Evolutionary conservation across 1,140 invertebrate genomes (phyloP), one percentile per base, ranked within the genome.

Genomic region (Cotesia chilonis): DNA sequence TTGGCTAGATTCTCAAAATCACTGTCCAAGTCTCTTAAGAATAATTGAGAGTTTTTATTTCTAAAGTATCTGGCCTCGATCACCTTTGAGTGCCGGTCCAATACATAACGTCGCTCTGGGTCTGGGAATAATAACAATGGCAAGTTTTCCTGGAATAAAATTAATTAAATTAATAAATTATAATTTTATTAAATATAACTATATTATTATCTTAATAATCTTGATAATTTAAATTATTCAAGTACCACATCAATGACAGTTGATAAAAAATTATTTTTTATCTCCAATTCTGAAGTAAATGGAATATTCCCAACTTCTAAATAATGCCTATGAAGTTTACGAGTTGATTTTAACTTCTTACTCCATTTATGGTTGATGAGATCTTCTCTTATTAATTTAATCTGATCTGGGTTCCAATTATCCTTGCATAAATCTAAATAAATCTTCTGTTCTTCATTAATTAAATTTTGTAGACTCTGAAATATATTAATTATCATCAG

Each of bases 1-100:
- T 83, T 67, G n/a, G 84, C 78, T 10, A 87, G 75, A 36, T 76
- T 74, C 59, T 83, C 75, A 75, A 86, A 86, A 77, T 84, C 83
- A 65, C 10, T 12, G 80, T 88, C 87, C 64, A 83, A 71, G 74
- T 81, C 86, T 37, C 87, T 85, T 78, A 76, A 69, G 67, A 74
- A 74, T 68, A 72, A 4, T 5, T 12, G 12, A 6, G 36, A 14
- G 7, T 63, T 36, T 7, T 10, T 20, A 47, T 17, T 20, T 20
- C 3, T 28, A 41, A 77, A 76, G 74, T 70, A 67, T 51, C 55
- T 66, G 4, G 47, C 35, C 14, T 70, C 68, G 74, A 74, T 41
- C 5, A 63, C 65, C 9, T 12, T 3, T 36, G 37, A 38, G 12
- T 59, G 68, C 7, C 59, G 5, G 2, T 28, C 0, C n/a, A 81